These are phyloP conservation scores for Zaprionus inermis DNA, from an alignment of 1,140 invertebrate species.

Conservation along the genomic window DNA sequence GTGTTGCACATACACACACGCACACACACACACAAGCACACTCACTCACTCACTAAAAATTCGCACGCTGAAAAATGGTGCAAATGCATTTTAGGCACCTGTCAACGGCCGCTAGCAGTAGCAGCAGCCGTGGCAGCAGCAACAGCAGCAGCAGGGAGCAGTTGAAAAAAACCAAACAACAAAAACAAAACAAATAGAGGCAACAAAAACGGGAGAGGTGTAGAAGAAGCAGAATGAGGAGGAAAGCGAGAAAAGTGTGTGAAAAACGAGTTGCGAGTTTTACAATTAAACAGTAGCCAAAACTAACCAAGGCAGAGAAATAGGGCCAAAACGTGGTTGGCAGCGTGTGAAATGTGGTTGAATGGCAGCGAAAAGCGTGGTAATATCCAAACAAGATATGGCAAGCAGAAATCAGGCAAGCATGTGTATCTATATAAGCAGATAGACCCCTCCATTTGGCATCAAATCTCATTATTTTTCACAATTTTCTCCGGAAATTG, in stretches of 20 bases:
- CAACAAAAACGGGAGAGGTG: not conserved
- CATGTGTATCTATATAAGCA: too few relatives aligned
- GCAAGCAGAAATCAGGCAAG: too few relatives aligned
- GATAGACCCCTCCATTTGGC: too few relatives aligned
- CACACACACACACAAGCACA: not conserved
- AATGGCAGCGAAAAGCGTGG: not conserved
- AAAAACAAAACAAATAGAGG: not conserved
- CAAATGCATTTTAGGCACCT: slow-evolving; percentile 64
- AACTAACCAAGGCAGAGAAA: slow-evolving; percentile 28
- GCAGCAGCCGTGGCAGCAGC: not conserved
- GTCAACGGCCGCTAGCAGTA: slow-evolving; percentile 26
- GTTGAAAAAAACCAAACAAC: slow-evolving; percentile 13
- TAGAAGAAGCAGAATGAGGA: not conserved
- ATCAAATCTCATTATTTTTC: too few relatives aligned
- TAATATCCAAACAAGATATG: not conserved
- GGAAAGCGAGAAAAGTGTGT: slow-evolving; percentile 24
- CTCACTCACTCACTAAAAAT: slow-evolving; percentile 27
- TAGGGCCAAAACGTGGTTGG: slow-evolving; percentile 15
- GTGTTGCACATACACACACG: slow-evolving; percentile 44
- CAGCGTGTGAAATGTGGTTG: not conserved
- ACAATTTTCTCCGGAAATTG: too few relatives aligned
- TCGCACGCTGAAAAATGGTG: slow-evolving; percentile 46
- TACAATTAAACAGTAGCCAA: slow-evolving; percentile 52
- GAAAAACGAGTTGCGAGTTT: slow-evolving; percentile 18
- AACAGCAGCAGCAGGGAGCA: not conserved